Evolutionary conservation across 1,140 invertebrate species (phyloP).

Genomic region (Helicoverpa armigera): DNA sequence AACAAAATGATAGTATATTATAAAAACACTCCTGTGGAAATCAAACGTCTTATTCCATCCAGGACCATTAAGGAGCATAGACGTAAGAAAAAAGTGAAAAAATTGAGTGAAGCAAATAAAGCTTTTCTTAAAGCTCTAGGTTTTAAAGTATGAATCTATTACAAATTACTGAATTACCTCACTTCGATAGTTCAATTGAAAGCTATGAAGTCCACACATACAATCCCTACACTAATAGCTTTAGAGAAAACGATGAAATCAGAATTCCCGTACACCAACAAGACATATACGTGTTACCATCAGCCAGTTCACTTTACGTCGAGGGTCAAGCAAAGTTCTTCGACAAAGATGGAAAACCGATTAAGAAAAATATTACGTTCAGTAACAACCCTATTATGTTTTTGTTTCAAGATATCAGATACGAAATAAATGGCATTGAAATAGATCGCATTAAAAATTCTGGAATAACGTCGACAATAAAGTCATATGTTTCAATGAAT

Average conservation of each 20-base stretch:
- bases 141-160: neutral
- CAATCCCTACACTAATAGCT: neutral
- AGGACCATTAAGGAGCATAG: neutral
- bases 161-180: neutral
- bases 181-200: conserved; percentile 2
- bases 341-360: neutral
- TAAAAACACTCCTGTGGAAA: neutral
- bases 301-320: too few relatives aligned
- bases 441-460: neutral
- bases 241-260: neutral
- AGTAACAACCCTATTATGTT: neutral
- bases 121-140: conserved; percentile 4
- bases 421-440: neutral
- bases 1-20: neutral
- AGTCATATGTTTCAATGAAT: neutral
- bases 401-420: too few relatives aligned
- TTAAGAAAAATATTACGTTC: neutral
- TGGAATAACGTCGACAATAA: neutral
- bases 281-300: too few relatives aligned
- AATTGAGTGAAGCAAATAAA: conserved; percentile 12
- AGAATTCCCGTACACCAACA: too few relatives aligned
- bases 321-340: neutral
- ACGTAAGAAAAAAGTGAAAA: conserved; percentile 5
- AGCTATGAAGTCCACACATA: neutral
- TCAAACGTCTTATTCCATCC: neutral